Conservation (phyloP, 2,113 vertebrate genomes). For the Crotalus tigris region DNA sequence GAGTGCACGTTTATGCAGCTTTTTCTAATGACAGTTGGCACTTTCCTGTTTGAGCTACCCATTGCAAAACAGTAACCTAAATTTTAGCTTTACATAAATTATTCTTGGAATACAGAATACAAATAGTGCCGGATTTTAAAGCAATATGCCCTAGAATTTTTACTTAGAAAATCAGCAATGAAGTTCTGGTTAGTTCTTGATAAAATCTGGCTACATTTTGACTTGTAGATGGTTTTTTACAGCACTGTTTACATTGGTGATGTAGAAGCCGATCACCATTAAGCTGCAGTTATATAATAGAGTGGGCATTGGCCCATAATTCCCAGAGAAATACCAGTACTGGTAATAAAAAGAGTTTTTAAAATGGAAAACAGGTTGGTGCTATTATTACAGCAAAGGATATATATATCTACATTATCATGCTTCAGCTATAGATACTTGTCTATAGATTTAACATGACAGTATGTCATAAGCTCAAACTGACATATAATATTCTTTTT, state of each 20-base stretch:
- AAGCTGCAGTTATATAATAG: neutral
- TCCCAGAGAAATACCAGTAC: neutral
- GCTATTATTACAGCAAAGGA: neutral
- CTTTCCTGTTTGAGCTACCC: neutral
- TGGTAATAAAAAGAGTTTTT: neutral
- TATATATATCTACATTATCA: neutral
- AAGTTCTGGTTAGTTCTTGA: neutral
- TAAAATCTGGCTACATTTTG: neutral
- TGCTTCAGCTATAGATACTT: conserved; percentile 23
- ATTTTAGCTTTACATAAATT: neutral
- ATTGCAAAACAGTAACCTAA: neutral
- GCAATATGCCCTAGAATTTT: neutral
- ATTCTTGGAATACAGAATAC: neutral
- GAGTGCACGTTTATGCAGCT: neutral
- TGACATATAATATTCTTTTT: neutral
- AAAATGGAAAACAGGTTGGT: neutral
- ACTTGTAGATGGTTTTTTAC: neutral
- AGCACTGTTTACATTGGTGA: neutral
- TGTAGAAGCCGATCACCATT: neutral
- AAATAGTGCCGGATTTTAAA: neutral
- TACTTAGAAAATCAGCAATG: neutral
- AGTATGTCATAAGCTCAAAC: neutral
- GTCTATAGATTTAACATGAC: neutral
- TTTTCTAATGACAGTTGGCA: neutral
- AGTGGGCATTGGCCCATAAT: neutral